Conservation (phyloP, 2,113 vertebrate species). For the Prunella himalayana region DNA sequence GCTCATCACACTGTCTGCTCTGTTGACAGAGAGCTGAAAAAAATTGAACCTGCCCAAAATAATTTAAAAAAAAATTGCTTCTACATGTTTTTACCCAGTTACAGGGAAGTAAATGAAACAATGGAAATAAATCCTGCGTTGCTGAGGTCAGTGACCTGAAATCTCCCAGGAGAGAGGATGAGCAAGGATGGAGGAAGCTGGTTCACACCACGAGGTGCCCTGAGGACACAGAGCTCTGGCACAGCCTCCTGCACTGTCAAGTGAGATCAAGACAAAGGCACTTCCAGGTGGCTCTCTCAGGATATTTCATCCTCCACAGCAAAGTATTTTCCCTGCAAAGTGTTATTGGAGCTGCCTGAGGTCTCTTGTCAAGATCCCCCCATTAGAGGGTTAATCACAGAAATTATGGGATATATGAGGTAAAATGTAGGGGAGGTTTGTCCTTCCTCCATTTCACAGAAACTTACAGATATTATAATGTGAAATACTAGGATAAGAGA, state of each 20-base stretch:
- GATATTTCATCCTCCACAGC: neutral
- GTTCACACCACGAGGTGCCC: neutral
- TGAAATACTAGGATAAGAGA: neutral
- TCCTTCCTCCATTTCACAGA: neutral
- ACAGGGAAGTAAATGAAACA: neutral
- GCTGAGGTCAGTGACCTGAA: neutral
- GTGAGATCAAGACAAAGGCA: neutral
- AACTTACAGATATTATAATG: neutral
- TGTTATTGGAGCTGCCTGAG: neutral
- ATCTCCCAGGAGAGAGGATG: neutral
- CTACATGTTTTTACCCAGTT: neutral
- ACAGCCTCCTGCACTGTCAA: neutral
- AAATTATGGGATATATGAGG: neutral
- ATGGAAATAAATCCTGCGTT: neutral
- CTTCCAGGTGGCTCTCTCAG: neutral
- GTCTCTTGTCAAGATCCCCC: neutral
- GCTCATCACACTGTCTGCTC: neutral
- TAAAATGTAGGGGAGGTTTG: neutral
- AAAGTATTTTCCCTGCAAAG: neutral
- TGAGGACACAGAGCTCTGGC: rapidly evolving
- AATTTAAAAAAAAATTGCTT: neutral
- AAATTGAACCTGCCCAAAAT: neutral
- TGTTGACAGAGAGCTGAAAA: neutral
- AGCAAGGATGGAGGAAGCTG: neutral
- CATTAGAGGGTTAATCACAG: neutral